These are phyloP conservation scores for Pampusana beccarii DNA, from an alignment of 2,113 vertebrate species.

Conservation along the genomic window DNA sequence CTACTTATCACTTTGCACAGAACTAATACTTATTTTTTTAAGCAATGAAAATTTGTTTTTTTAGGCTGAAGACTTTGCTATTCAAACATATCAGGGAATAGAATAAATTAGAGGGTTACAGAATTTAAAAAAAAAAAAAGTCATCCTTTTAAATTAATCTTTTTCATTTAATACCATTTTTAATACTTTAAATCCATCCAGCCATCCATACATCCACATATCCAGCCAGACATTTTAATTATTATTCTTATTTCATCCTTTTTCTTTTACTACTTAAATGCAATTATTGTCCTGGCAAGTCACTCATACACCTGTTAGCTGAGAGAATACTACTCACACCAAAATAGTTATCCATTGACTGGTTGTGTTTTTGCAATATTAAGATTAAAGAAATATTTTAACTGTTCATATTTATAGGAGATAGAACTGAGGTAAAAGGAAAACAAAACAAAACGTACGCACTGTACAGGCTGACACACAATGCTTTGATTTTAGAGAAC, in stretches of 20 bases:
- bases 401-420: not conserved
- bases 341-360: not conserved
- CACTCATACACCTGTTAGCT: not conserved
- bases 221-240: not conserved
- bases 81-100: not conserved
- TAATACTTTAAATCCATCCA: not conserved
- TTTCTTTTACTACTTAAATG: not conserved
- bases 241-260: not conserved
- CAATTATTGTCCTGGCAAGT: not conserved
- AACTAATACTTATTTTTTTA: not conserved
- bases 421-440: not conserved
- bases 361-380: not conserved
- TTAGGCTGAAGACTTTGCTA: not conserved
- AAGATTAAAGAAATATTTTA: not conserved
- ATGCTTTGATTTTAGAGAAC: not conserved
- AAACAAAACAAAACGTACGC: not conserved
- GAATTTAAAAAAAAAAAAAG: not conserved
- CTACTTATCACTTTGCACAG: not conserved
- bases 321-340: not conserved
- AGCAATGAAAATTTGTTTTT: not conserved
- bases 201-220: not conserved
- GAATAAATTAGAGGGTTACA: not conserved
- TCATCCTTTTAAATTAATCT: accelerated
- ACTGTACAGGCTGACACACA: not conserved
- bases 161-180: not conserved